These are phyloP conservation scores for Caenorhabditis imperialis DNA, from an alignment of 2,888 invertebrate genomes.

Conservation along the genomic window DNA sequence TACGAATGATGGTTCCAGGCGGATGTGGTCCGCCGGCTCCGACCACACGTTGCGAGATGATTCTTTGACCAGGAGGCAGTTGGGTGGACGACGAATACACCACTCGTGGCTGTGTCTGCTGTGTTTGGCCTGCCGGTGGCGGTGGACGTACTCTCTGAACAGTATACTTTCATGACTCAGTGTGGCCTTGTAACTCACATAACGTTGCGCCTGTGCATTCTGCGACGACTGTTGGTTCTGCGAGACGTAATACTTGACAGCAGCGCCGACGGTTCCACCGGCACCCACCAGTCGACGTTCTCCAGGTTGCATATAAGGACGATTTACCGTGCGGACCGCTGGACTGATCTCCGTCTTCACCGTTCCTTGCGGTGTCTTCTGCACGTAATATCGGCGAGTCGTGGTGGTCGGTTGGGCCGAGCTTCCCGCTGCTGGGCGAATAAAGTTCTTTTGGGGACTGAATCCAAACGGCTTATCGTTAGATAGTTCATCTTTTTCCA, in stretches of 20 bases:
- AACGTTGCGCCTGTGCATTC: constrained; percentile 4
- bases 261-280: constrained; percentile 8
- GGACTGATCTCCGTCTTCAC: constrained; percentile 16
- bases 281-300: constrained; percentile 25
- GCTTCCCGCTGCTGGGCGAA: background rate
- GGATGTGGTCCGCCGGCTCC: constrained; percentile 36
- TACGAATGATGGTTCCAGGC: constrained; percentile 35
- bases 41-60: constrained; percentile 34
- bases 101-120: constrained; percentile 8
- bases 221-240: background rate
- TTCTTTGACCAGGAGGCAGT: constrained; percentile 19
- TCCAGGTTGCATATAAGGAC: constrained; percentile 10
- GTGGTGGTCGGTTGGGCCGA: background rate
- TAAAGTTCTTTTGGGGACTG: constrained; percentile 19
- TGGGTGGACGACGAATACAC: constrained; percentile 13
- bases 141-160: constrained; percentile 27
- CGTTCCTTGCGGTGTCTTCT: constrained; percentile 38
- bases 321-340: background rate
- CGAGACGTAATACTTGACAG: constrained; percentile 43
- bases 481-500: constrained; percentile 11
- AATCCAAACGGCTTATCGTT: constrained; percentile 15
- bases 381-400: constrained; percentile 37
- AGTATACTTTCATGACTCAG: too few species aligned
- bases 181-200: too few species aligned
- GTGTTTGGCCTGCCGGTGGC: background rate